These are phyloP conservation scores for Microplitis demolitor DNA, from an alignment of 1,140 invertebrate genomes.

Conservation along the genomic window DNA sequence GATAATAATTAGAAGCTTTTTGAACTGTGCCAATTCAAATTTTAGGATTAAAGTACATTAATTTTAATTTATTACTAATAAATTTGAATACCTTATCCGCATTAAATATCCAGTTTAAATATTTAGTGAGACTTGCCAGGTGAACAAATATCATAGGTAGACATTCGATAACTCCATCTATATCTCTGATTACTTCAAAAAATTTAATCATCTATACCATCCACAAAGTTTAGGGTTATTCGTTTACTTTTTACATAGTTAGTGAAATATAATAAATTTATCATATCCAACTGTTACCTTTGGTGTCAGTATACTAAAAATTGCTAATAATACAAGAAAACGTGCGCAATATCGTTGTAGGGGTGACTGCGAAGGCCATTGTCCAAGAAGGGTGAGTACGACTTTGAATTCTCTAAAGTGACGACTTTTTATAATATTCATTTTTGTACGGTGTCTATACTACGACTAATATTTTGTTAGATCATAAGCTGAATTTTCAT, in stretches of 20 bases:
- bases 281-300: neutral
- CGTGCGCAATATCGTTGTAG: neutral
- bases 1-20: neutral
- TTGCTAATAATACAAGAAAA: neutral
- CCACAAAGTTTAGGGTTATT: neutral
- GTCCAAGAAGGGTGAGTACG: constrained; percentile 13
- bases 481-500: too few relatives aligned
- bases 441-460: neutral
- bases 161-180: constrained; percentile 12
- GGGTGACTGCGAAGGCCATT: constrained; percentile 13
- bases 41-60: too few relatives aligned
- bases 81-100: neutral
- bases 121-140: neutral
- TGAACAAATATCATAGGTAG: neutral
- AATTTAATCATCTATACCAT: constrained; percentile 15
- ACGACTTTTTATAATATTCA: constrained; percentile 10
- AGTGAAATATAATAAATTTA: too few relatives aligned
- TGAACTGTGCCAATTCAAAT: neutral
- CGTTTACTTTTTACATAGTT: neutral
- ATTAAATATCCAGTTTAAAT: constrained; percentile 9
- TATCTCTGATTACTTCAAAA: neutral
- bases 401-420: constrained; percentile 11
- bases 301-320: neutral
- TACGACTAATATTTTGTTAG: neutral
- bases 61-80: neutral